Evolutionary conservation across 1,140 invertebrate species (phyloP), one percentile per base, ranked within the genome.

Genomic region (Tribolium castaneum): DNA sequence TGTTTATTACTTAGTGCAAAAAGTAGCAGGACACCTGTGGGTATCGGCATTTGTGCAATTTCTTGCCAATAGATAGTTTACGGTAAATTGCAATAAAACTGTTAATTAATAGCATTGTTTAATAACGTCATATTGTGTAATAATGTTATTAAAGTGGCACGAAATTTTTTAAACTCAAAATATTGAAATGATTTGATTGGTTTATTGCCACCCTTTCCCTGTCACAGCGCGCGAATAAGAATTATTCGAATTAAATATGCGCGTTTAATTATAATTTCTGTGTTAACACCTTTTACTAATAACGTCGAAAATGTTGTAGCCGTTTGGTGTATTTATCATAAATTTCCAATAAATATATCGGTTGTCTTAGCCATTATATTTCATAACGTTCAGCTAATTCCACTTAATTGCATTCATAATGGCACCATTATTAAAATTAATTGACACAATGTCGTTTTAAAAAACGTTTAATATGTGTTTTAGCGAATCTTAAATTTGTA

Each of bases 331-430:
- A 52, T 14, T 52, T 52, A 16, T 22, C 54, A 59, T 59, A 59
- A 52, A 59, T 22, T 59, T 59, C 10, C 30, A 59, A 59, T 59
- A 59, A 59, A 59, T 22, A 59, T 59, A 59, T 59, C 54, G 10
- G 22, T 7, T 59, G 7, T 59, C 10, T 59, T 59, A 59, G 30
- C 6, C 22, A n/a, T n/a, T 59, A 22, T 59, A 52, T n/a, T 52
- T 14, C 12, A 52, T 52, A 59, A 59, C 25, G 10, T 25, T 6
- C 39, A 59, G 2, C 10, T 59, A 59, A 59, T 59, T 25, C 30
- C 2, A 59, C 19, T 59, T 59, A 25, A 22, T n/a, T 25, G 22
- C n/a, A 22, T 6, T 54, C 4, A 22, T 59, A 59, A 59, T 59
- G 1, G 54, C 19, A n/a, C 25, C 10, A 25, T 59, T 59, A 22